Evolutionary conservation across 2,797 vertebrate genomes (phyloP).

Genomic region (Merluccius polli): DNA sequence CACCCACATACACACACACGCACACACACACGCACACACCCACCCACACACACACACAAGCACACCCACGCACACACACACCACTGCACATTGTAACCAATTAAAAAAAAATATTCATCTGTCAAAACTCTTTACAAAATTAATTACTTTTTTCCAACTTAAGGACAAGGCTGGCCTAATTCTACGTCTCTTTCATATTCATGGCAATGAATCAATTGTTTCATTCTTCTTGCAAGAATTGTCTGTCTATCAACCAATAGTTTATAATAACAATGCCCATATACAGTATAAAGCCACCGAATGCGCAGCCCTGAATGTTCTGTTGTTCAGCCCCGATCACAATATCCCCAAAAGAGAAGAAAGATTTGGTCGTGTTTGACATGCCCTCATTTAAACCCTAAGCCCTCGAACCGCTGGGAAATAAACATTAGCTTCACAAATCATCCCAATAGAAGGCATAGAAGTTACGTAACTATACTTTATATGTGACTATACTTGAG

Average conservation of each 20-base stretch:
- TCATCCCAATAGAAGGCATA: not conserved
- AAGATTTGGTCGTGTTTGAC: too few relatives aligned
- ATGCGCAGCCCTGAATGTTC: not conserved
- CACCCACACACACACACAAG: not conserved
- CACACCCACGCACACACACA: not conserved
- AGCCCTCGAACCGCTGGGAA: too few relatives aligned
- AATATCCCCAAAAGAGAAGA: too few relatives aligned
- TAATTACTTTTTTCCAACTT: not conserved
- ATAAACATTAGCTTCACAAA: not conserved
- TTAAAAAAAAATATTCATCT: not conserved
- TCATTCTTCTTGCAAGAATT: not conserved
- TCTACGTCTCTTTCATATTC: not conserved
- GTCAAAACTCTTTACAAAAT: not conserved
- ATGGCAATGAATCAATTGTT: not conserved
- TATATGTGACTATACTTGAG: not conserved
- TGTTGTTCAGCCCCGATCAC: not conserved
- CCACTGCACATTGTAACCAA: not conserved
- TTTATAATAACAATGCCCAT: not conserved
- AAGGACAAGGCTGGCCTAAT: not conserved
- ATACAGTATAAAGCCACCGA: not conserved
- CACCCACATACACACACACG: too few relatives aligned
- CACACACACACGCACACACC: not conserved
- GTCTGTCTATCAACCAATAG: not conserved
- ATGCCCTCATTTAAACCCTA: too few relatives aligned
- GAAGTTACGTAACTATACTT: not conserved